Base-by-base conservation (phyloP, 2,113 vertebrate species). In the Macroglossus sobrinus region DNA sequence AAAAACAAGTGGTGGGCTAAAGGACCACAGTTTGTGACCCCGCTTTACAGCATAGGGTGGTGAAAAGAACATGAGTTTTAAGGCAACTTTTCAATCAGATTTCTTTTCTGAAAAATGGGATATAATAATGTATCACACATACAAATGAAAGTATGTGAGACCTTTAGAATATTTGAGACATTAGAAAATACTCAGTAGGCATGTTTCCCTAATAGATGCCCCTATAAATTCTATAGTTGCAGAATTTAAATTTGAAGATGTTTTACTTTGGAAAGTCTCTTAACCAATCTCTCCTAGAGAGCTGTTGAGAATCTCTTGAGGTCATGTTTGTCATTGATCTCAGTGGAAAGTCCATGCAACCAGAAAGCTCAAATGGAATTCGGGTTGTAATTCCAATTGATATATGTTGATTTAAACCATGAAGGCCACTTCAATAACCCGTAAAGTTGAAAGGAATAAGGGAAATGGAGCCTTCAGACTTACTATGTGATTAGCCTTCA, bases 161-260 rank as follows among this genome's bases (percentile, higher is more conserved):
- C 57, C 24, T 55, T 57, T 21, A 96, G 64, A 79, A 3, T 89
- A 75, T 78, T 76, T 89, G 33, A 21, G 69, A 26, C 47, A 35
- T 72, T 64, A 74, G 75, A 79, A 95, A 64, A 30, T n/a, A 64
- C 79, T 66, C 78, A 53, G 26, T 28, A 79, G 43, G 24, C 55
- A 4, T 14, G 4, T 81, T 93, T 97, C 21, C 35, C 80, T 84
- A 35, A 12, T 30, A 84, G 16, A 30, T 69, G 15, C 3, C 88
- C 21, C 43, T 72, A 9, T 68, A 82, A 55, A 43, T 66, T 59
- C 47, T 63, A 35, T 1, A 72, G 26, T 33, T 57, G n/a, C 19
- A 81, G 74, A 35, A 89, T 87, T 84, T 93, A 40, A 81, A 75
- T 92, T 74, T 84, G 82, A 92, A 98, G 72, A 82, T 22, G 30